Evolutionary conservation across 1,140 invertebrate genomes (phyloP).

Genomic region (Bombus pascuorum): DNA sequence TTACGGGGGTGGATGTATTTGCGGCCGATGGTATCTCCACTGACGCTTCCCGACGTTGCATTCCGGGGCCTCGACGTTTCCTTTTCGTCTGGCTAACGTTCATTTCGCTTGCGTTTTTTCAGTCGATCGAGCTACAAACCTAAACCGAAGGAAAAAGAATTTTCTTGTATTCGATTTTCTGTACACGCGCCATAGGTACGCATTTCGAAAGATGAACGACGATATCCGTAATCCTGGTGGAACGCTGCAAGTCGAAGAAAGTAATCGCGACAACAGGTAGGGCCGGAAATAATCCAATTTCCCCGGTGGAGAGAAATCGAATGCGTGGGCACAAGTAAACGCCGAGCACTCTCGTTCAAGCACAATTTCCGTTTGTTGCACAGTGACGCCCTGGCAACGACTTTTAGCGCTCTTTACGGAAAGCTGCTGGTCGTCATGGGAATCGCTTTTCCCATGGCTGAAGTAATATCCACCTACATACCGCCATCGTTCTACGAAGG

Average conservation of each 20-base stretch:
- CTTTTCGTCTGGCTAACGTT: slow-evolving; percentile 2
- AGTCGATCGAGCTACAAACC: no score
- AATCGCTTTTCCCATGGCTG: slow-evolving; percentile 95
- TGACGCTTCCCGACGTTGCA: slow-evolving; percentile 45
- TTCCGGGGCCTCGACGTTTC: neutral
- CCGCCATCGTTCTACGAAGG: slow-evolving; percentile 95
- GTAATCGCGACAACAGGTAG: slow-evolving; percentile 19
- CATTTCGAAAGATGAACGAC: no score
- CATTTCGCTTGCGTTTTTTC: neutral
- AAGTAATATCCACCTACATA: slow-evolving; percentile 95
- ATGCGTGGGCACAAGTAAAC: neutral
- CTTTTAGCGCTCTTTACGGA: slow-evolving; percentile 95
- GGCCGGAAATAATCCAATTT: slow-evolving; percentile 58
- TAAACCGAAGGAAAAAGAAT: no score
- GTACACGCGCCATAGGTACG: no score
- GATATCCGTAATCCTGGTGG: neutral
- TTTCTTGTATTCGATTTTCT: no score
- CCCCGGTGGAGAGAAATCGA: slow-evolving; percentile 32
- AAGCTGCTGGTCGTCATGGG: slow-evolving; percentile 97
- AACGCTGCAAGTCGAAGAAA: neutral
- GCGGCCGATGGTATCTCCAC: slow-evolving; percentile 64
- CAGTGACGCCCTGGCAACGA: slow-evolving; percentile 92
- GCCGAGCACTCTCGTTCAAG: slow-evolving; percentile 19
- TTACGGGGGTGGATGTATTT: slow-evolving; percentile 74
- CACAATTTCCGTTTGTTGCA: slow-evolving; percentile 68